Base-by-base conservation (phyloP, 2,113 vertebrate genomes). In the Brienomyrus brachyistius region DNA sequence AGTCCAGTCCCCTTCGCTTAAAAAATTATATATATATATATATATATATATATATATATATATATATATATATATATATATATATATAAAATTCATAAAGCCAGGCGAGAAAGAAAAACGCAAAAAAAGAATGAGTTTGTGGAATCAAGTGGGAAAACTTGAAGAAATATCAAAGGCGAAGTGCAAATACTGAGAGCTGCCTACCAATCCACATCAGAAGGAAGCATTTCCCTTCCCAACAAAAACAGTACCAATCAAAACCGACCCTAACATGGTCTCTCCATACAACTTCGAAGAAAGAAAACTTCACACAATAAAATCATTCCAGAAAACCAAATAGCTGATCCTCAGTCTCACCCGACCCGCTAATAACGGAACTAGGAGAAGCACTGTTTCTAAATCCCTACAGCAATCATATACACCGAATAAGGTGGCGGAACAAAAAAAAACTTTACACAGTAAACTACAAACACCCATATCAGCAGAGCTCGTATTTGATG, bases 1-100 rank as follows among this genome's bases (percentile, higher is more conserved):
- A 95, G 96, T 95, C 93, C 89, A 62, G 51, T 47, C 92, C 48
- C 87, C 91, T 88, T 88, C 91, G 88, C 92, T 93, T 91, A 93
- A 93, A 94, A 91, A 5, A n/a, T n/a, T 56, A 54, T 54, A 54
- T 19, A 54, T 54, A 54, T 21, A 56, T 54, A 54, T 54, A 54
- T 19, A 52, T 52, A 31, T 56, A 54, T 54, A 54, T 19, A 54
- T 54, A 54, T 21, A 56, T 54, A 54, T 54, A 54, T 19, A 52
- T 52, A 31, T 56, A 54, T 54, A 54, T 19, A 54, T 54, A 54
- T 56, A 54, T 54, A 54, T 19, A 54, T 54, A 54, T 21, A 56
- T 54, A 54, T 54, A 54, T 19, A 52, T 52, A 31, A 31, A 91
- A 93, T 92, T 91, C 92, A 92, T 90, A 84, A 86, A 92, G 92